Conservation (phyloP, 1,140 invertebrate genomes). For the Zaprionus nigranus region DNA sequence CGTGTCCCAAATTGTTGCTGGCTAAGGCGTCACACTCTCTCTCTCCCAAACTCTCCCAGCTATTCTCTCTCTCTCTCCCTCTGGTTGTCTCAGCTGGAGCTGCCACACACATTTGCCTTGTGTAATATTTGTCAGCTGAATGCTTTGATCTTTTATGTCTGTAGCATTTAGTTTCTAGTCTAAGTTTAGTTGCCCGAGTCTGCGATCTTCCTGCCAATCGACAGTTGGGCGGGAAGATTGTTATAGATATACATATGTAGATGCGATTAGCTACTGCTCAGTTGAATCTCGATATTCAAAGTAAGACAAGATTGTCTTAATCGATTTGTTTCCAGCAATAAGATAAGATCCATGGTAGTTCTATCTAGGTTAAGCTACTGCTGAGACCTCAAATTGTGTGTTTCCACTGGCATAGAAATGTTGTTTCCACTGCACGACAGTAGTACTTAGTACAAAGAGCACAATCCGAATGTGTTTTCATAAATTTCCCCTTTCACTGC, state of each 20-base stretch:
- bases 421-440: too few relatives aligned
- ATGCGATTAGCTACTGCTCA: conserved; percentile 1
- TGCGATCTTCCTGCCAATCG: neutral
- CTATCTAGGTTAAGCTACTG: too few relatives aligned
- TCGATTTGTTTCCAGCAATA: conserved; percentile 4
- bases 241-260: neutral
- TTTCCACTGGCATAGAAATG: too few relatives aligned
- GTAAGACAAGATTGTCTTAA: too few relatives aligned
- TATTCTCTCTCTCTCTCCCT: neutral
- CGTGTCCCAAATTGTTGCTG: conserved; percentile 81
- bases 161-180: conserved; percentile 26
- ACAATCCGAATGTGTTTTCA: too few relatives aligned
- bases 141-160: conserved; percentile 26
- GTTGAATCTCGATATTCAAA: neutral
- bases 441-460: too few relatives aligned
- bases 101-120: conserved; percentile 7
- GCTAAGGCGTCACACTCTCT: conserved; percentile 45
- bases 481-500: too few relatives aligned
- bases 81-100: conserved; percentile 14
- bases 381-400: too few relatives aligned
- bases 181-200: conserved; percentile 15
- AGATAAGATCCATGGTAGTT: neutral
- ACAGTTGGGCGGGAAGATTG: neutral
- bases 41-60: neutral
- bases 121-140: conserved; percentile 40